Evolutionary conservation across 2,113 vertebrate species (phyloP), one percentile per base, ranked within the genome.

Genomic region (Lampris megalopsis): DNA sequence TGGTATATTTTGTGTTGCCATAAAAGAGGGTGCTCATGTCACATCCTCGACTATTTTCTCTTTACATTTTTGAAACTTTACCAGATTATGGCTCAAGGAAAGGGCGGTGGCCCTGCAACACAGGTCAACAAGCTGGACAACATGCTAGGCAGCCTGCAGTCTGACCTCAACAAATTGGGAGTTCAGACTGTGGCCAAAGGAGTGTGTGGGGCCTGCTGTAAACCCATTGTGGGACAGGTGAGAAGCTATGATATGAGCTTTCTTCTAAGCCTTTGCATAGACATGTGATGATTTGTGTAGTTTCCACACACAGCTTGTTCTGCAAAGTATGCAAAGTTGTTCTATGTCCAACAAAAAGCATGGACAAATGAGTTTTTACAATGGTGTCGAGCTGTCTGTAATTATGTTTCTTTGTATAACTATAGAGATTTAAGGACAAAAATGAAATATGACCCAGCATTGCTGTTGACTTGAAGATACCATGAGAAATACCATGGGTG

Each of bases 141-240:
- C 93, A 99, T 99, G 98, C 92, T 99, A 64, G 98, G 97, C 35
- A 99, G 97, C 83, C 95, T 99, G 58, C 98, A 99, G 92, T 99
- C 97, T 0, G 98, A 99, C 91, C 95, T 99, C 77, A 97, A 99
- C 91, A 97, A 98, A 66, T 93, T 99, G 84, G 98, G 98, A 0
- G 98, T 99, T 5, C 97, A 98, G 77, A 99, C 98, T 0, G 96
- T 99, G 0, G 98, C 98, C 84, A 99, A 99, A 92, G 98, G 98
- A 1, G 96, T 99, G 43, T 99, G 98, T 0, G 98, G 97, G 9
- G 98, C 98, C 91, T 99, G 98, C 94, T 97, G 95, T 92, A 99
- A 99, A 74, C 97, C 98, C 5, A 99, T 99, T 9, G 97, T 98
- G 1, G 98, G 98, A 63, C 98, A 99, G 97, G 98, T 99, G 90